Conservation (phyloP, 2,888 invertebrate genomes). For the Agrotis ipsilon region DNA sequence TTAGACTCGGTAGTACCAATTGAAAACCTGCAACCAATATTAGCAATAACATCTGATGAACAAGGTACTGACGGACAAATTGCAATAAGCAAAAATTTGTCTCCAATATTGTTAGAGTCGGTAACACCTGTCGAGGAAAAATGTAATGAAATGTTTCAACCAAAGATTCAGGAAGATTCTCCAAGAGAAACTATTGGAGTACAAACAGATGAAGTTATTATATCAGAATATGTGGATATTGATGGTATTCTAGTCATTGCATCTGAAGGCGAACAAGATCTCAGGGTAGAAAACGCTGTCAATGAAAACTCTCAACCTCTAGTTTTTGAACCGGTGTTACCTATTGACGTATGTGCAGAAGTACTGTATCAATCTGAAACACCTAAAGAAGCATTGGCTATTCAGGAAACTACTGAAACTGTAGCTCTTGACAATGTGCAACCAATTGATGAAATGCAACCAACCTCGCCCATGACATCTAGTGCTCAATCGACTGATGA, state of each 20-base stretch:
- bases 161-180: neutral
- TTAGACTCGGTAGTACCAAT: slow-evolving; percentile 11
- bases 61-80: neutral
- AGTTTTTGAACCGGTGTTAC: slow-evolving; percentile 10
- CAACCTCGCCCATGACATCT: neutral
- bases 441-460: neutral
- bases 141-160: neutral
- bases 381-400: slow-evolving; percentile 1
- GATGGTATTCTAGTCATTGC: neutral
- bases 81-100: neutral
- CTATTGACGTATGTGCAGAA: neutral
- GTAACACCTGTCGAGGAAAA: slow-evolving; percentile 15
- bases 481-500: neutral
- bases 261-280: neutral
- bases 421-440: slow-evolving; percentile 1
- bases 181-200: neutral
- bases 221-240: slow-evolving; percentile 15
- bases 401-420: neutral
- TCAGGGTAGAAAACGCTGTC: neutral
- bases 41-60: slow-evolving; percentile 1
- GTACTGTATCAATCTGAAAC: neutral
- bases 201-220: slow-evolving; percentile 19
- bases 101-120: slow-evolving; percentile 20
- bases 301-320: slow-evolving; percentile 12
- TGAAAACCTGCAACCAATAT: neutral